Conservation (phyloP, 2,113 vertebrate genomes). For the Pelodiscus sinensis region DNA sequence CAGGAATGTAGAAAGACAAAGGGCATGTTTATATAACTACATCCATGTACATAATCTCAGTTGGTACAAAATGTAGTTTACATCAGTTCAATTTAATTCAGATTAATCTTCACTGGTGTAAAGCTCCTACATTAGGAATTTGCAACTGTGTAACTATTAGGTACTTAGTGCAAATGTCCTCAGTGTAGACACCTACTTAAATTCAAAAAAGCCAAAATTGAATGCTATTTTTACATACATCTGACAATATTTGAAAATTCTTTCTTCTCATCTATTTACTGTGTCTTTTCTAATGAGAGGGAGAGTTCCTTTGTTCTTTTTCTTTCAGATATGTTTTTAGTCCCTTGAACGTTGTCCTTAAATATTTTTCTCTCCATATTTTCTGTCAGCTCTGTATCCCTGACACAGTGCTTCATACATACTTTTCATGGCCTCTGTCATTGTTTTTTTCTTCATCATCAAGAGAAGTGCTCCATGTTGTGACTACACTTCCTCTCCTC, state of each 20-base stretch:
- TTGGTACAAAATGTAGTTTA: rapidly evolving
- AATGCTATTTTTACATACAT: neutral
- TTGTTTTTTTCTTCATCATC: too few species aligned
- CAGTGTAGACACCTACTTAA: neutral
- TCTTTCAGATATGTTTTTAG: neutral
- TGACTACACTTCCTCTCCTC: too few species aligned
- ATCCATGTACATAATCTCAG: neutral
- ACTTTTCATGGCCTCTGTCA: neutral
- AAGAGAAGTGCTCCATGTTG: too few species aligned
- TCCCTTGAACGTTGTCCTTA: neutral
- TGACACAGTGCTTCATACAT: neutral
- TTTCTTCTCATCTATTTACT: neutral
- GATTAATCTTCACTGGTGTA: neutral
- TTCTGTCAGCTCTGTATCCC: neutral
- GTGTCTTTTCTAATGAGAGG: neutral
- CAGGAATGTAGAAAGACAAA: neutral
- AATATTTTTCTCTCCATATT: neutral
- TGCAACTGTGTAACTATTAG: neutral
- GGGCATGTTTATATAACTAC: neutral
- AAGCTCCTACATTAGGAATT: neutral
- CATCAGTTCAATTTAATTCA: neutral
- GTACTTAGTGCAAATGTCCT: rapidly evolving
- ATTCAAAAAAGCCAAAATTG: neutral
- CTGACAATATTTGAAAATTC: neutral
- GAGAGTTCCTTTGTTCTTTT: neutral